These are phyloP conservation scores for Neolamprologus caudopunctatus DNA, from an alignment of 2,113 vertebrate genomes.

Conservation along the genomic window DNA sequence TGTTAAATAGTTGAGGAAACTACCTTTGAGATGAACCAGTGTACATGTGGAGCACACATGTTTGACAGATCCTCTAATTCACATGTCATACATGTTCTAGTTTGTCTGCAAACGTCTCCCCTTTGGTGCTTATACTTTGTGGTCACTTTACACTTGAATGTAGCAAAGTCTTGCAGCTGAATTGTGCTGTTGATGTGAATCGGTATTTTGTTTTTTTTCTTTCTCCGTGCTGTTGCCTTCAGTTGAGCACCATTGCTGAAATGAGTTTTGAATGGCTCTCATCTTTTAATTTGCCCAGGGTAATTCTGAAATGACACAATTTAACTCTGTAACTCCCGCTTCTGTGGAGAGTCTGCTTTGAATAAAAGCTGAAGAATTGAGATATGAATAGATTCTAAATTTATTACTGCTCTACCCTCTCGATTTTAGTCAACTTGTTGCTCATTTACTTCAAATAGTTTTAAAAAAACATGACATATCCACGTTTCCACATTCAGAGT, in stretches of 20 bases:
- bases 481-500: conserved; percentile 24
- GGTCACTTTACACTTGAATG: conserved; percentile 26
- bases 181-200: conserved; percentile 2
- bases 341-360: background rate
- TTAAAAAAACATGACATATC: conserved; percentile 41
- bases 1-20: background rate
- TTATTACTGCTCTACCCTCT: background rate
- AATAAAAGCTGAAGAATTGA: background rate
- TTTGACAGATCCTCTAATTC: background rate
- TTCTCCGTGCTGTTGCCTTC: background rate
- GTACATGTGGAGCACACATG: background rate
- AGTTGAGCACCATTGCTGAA: background rate
- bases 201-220: background rate
- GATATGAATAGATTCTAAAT: background rate
- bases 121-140: background rate
- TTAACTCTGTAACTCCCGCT: background rate
- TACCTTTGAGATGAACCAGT: background rate
- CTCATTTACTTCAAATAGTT: background rate
- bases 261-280: background rate
- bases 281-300: background rate
- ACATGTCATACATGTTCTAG: background rate
- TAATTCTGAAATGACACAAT: background rate
- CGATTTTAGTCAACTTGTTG: background rate
- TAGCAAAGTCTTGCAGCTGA: background rate
- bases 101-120: background rate